These are phyloP conservation scores for Chelonoidis abingdonii DNA, from an alignment of 2,113 vertebrate genomes.

Conservation along the genomic window DNA sequence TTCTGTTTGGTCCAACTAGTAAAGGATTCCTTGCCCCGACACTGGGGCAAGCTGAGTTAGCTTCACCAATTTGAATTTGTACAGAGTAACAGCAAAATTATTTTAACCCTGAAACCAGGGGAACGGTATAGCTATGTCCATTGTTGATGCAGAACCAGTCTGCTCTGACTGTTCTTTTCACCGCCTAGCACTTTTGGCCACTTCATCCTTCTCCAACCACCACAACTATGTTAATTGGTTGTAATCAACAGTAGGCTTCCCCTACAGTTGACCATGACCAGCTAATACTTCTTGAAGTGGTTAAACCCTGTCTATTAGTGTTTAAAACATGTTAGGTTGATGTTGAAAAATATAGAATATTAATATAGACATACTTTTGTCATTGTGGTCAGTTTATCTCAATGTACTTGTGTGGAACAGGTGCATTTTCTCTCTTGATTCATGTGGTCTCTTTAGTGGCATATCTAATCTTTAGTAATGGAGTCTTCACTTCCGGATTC, in stretches of 20 bases:
- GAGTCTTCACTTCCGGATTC: not conserved
- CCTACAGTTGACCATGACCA: not conserved
- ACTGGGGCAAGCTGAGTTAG: not conserved
- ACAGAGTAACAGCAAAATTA: not conserved
- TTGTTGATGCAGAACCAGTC: not conserved
- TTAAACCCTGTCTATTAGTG: accelerated
- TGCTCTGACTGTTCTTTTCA: not conserved
- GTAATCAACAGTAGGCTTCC: not conserved
- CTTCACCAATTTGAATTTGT: not conserved
- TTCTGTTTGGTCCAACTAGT: not conserved
- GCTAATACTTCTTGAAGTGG: not conserved
- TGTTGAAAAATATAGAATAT: not conserved
- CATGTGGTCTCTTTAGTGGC: not conserved
- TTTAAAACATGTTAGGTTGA: not conserved
- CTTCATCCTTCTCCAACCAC: not conserved
- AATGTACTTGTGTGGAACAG: not conserved
- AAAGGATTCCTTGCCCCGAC: not conserved
- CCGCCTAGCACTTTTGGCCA: not conserved
- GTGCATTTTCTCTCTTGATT: not conserved
- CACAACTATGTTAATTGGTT: not conserved
- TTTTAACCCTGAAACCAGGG: not conserved
- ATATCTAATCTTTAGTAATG: not conserved
- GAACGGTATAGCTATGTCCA: not conserved
- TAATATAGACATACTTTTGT: not conserved
- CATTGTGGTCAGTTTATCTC: not conserved